These are phyloP conservation scores for Euglossa dilemma DNA, from an alignment of 1,140 invertebrate species.

Conservation along the genomic window DNA sequence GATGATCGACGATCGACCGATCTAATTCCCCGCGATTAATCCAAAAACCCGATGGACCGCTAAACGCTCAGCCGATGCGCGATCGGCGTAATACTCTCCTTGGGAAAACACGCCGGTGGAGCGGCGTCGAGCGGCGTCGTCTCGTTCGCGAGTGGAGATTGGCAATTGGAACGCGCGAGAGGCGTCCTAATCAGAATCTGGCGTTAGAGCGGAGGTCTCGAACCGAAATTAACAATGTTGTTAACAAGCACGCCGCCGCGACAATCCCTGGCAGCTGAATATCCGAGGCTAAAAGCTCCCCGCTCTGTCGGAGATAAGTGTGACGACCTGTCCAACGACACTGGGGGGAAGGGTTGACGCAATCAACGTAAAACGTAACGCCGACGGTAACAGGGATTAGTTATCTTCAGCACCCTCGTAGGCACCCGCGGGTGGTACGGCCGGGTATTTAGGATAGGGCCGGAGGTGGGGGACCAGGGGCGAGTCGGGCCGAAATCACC, in stretches of 20 bases:
- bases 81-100: constrained; percentile 33
- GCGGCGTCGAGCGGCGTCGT: no score
- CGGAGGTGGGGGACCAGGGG: background rate
- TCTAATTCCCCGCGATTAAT: constrained; percentile 19
- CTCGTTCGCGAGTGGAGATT: constrained; percentile 47
- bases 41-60: constrained; percentile 14
- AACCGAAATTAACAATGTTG: constrained; percentile 78
- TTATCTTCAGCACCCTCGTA: constrained; percentile 77
- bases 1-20: constrained; percentile 54
- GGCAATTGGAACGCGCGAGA: constrained; percentile 64
- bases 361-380: constrained; percentile 82
- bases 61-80: background rate
- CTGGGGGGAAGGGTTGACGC: constrained; percentile 77
- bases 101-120: no score
- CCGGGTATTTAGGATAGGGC: constrained; percentile 50
- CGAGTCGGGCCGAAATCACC: constrained; percentile 55
- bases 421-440: constrained; percentile 28
- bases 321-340: constrained; percentile 82
- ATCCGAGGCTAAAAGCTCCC: constrained; percentile 56
- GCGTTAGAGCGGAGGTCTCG: constrained; percentile 48
- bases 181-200: constrained; percentile 61
- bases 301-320: constrained; percentile 78
- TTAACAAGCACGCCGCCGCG: constrained; percentile 73
- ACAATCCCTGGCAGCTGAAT: constrained; percentile 58
- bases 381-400: constrained; percentile 81